These are phyloP conservation scores for Alca torda DNA, from an alignment of 2,797 vertebrate species.

Conservation along the genomic window DNA sequence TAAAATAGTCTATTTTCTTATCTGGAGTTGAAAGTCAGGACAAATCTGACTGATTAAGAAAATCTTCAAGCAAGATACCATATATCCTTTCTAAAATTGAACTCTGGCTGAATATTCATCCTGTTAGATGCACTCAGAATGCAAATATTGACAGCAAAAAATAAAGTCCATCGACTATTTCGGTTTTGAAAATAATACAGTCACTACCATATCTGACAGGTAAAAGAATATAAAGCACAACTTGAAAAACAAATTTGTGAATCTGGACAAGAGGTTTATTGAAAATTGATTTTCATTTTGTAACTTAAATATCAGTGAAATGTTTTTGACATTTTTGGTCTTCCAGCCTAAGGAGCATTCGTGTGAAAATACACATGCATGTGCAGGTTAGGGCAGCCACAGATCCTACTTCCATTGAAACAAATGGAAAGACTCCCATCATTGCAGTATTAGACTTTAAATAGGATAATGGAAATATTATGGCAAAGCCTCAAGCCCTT, in stretches of 20 bases:
- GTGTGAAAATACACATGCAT: neutral
- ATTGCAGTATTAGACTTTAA: slow-evolving; percentile 6
- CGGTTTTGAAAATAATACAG: neutral
- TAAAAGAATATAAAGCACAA: neutral
- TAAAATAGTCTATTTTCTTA: slow-evolving; percentile 64
- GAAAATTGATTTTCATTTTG: neutral
- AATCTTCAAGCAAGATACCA: slow-evolving; percentile 63
- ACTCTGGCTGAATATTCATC: slow-evolving; percentile 29
- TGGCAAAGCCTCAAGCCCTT: slow-evolving; percentile 17
- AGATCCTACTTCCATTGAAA: neutral
- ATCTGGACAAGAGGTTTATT: neutral
- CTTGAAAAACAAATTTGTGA: neutral
- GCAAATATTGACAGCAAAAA: neutral
- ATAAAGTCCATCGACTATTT: neutral
- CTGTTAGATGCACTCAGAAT: neutral
- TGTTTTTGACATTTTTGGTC: neutral
- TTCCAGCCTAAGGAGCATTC: neutral
- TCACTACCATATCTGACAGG: neutral
- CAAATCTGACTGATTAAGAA: slow-evolving; percentile 68
- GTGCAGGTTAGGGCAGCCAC: neutral
- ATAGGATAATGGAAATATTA: slow-evolving; percentile 26
- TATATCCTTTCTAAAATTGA: slow-evolving; percentile 72
- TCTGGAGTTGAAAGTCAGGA: slow-evolving; percentile 72
- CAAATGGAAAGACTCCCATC: neutral
- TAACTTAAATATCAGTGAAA: neutral